A percentile compares a stretch with the other conserved stretches of the same genome.
These are phyloP conservation scores for Hydropotes inermis DNA, from an alignment of 2,113 vertebrate genomes.

Conservation along the genomic window DNA sequence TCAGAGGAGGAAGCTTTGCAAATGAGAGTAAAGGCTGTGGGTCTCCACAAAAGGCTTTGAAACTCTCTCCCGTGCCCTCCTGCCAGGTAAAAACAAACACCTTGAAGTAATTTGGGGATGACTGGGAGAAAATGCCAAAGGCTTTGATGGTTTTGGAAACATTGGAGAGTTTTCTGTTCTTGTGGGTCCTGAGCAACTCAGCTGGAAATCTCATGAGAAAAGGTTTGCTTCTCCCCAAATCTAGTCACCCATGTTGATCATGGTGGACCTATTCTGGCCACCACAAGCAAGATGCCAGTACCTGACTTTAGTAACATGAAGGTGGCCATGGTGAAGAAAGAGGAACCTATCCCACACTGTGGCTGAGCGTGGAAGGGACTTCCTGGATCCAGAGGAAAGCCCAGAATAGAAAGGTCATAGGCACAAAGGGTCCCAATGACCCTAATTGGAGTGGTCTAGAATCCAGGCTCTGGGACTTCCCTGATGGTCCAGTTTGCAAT, in stretches of 20 bases:
- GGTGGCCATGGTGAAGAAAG: not conserved
- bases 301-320: not conserved
- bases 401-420: not conserved
- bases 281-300: not conserved
- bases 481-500: not conserved
- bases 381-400: not conserved
- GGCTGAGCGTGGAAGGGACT: not conserved
- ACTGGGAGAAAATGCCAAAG: not conserved
- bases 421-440: too few species aligned
- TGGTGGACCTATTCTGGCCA: not conserved
- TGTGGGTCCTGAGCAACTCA: not conserved
- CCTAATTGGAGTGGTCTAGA: not conserved
- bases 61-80: not conserved
- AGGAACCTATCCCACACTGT: not conserved
- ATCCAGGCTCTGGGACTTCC: not conserved
- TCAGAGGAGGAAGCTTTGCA: not conserved
- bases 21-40: not conserved
- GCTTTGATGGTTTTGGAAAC: constrained; percentile 34
- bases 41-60: not conserved
- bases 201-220: not conserved
- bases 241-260: not conserved
- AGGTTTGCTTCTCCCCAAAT: not conserved
- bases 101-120: constrained; percentile 7
- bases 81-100: not conserved
- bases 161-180: constrained; percentile 1